Evolutionary conservation across 2,888 invertebrate species (phyloP).

Genomic region (Eristalis pertinax): DNA sequence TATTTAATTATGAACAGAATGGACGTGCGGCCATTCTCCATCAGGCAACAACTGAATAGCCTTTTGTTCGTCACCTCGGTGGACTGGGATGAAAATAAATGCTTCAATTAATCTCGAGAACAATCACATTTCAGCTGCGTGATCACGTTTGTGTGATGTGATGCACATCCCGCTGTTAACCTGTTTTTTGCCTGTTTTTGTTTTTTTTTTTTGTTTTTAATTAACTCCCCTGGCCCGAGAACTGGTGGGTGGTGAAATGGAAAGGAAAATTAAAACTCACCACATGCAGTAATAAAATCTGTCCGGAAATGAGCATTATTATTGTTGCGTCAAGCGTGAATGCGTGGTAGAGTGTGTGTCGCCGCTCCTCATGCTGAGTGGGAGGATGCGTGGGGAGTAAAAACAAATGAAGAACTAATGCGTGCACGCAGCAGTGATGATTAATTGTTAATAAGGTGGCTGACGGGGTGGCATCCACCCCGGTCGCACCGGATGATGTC

Average conservation of each 20-base stretch:
- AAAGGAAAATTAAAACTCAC: constrained; percentile 16
- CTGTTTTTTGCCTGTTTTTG: background rate
- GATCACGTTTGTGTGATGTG: constrained; percentile 6
- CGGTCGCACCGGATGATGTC: constrained; percentile 24
- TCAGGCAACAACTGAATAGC: background rate
- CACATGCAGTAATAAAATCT: constrained; percentile 42
- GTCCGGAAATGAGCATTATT: constrained; percentile 31
- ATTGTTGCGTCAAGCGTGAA: background rate
- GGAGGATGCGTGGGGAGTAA: background rate
- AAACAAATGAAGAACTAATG: constrained; percentile 25
- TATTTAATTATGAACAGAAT: constrained; percentile 30
- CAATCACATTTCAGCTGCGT: constrained; percentile 26
- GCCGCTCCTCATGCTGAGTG: background rate
- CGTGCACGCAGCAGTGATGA: constrained; percentile 37
- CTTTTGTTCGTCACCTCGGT: background rate
- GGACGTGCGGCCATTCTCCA: background rate
- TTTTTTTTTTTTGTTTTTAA: constrained; percentile 5
- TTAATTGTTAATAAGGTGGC: constrained; percentile 41
- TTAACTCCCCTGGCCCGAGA: constrained; percentile 1
- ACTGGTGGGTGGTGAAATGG: background rate
- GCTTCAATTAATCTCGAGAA: constrained; percentile 22
- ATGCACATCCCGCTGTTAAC: background rate
- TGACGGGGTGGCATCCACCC: background rate
- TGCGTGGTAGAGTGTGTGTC: background rate
- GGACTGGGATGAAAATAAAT: background rate